Percentiles rank a stretch among this genome's conserved stretches.
Evolutionary conservation across 53 echinoderm and acorn worm species (phyloP).

Genomic region (Temnopleurus reevesii): DNA sequence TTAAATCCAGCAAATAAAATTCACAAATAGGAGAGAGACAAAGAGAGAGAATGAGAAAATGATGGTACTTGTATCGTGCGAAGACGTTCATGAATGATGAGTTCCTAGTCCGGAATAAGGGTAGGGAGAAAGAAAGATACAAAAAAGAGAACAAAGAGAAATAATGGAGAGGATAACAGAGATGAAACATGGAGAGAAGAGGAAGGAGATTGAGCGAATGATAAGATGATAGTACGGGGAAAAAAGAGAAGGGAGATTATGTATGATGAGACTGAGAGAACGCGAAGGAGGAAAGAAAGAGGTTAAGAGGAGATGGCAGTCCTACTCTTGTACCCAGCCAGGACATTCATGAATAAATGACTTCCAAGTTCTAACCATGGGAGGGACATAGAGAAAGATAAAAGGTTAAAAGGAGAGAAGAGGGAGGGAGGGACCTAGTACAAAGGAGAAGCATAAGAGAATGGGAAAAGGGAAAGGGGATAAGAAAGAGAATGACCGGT

Average conservation of each 20-base stretch:
- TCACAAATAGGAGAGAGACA: too few species aligned
- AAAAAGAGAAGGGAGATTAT: background rate
- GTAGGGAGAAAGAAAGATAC: background rate
- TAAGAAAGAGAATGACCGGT: too few species aligned
- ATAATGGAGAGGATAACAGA: background rate
- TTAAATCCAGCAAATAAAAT: too few species aligned
- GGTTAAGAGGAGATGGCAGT: background rate
- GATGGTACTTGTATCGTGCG: constrained; percentile 87
- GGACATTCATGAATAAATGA: too few species aligned
- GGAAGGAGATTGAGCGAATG: background rate
- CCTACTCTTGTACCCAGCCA: too few species aligned
- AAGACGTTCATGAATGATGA: constrained; percentile 96
- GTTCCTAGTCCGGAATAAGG: constrained; percentile 77
- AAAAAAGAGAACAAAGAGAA: background rate
- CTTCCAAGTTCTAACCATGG: too few species aligned
- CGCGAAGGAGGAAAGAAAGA: background rate
- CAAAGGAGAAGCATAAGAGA: background rate
- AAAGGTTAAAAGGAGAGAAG: background rate
- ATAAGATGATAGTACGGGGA: background rate
- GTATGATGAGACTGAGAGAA: background rate
- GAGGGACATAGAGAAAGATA: background rate
- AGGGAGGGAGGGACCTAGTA: background rate
- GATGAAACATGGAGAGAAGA: background rate
- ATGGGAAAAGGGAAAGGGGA: background rate
- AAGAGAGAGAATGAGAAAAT: too few species aligned